Conservation (phyloP, 2,888 invertebrate genomes). For the Cephus pulcher region DNA sequence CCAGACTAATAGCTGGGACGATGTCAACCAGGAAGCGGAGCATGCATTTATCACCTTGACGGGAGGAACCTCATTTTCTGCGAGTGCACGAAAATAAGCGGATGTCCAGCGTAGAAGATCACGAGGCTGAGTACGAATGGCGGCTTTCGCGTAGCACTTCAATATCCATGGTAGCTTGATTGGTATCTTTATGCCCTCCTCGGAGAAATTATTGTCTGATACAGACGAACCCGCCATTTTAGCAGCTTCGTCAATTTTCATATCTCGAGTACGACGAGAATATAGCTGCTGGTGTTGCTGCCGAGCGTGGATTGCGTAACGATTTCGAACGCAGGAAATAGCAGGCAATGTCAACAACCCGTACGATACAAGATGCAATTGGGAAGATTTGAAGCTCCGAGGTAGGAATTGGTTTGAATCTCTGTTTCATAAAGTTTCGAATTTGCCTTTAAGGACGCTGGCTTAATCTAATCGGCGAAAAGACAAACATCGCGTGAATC, state of each 20-base stretch:
- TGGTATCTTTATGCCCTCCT: conserved; percentile 76
- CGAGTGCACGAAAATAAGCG: conserved; percentile 82
- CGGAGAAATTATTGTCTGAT: neutral
- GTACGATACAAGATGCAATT: neutral
- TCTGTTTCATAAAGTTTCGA: neutral
- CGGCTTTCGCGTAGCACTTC: conserved; percentile 89
- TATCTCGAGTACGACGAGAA: neutral
- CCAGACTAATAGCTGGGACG: neutral
- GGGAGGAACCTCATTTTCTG: conserved; percentile 80
- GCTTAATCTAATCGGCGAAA: neutral
- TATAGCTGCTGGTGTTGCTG: neutral
- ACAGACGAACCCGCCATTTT: neutral
- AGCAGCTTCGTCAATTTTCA: neutral
- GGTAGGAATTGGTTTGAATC: neutral
- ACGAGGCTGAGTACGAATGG: conserved; percentile 88
- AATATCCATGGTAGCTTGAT: conserved; percentile 84
- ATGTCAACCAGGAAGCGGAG: neutral
- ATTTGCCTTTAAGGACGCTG: neutral
- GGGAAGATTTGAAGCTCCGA: neutral
- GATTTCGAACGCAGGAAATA: neutral
- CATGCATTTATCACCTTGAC: conserved; percentile 72
- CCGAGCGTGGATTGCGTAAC: neutral
- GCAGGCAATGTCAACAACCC: neutral
- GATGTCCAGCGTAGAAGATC: conserved; percentile 86
- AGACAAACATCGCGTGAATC: neutral